Evolutionary conservation across 2,888 invertebrate genomes (phyloP).

Genomic region (Hermaeophaga mercurialis): DNA sequence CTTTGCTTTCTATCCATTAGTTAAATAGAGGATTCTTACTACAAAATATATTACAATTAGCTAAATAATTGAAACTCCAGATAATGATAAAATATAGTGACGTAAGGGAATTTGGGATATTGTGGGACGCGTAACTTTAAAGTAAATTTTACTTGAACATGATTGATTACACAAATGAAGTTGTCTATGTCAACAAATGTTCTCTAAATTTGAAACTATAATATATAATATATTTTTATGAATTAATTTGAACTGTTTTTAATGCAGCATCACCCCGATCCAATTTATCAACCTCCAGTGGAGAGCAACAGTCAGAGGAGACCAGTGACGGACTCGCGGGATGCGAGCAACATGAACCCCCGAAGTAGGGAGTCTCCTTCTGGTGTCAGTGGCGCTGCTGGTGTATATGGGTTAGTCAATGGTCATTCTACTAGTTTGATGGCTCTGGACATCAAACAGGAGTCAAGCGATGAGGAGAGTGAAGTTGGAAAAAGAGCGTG

Average conservation of each 20-base stretch:
- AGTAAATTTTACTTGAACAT: no score
- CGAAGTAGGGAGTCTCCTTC: constrained; percentile 39
- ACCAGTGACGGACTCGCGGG: constrained; percentile 56
- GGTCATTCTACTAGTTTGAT: constrained; percentile 16
- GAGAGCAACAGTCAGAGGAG: constrained; percentile 54
- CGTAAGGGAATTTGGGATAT: no score
- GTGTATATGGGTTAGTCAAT: constrained; percentile 16
- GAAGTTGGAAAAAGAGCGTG: constrained; percentile 49
- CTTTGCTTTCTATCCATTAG: not conserved
- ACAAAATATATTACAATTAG: no score
- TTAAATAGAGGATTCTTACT: no score
- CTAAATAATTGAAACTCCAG: no score
- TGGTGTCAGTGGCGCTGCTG: not conserved
- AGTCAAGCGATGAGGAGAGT: constrained; percentile 50
- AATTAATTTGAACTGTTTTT: not conserved
- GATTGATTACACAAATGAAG: no score
- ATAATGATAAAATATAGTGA: no score
- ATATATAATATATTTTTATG: no score
- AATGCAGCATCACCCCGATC: constrained; percentile 21
- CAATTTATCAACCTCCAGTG: constrained; percentile 55
- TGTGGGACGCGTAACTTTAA: no score
- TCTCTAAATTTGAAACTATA: no score
- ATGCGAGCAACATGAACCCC: constrained; percentile 59
- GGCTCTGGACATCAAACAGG: constrained; percentile 48
- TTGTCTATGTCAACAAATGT: no score